Evolutionary conservation across 2,888 invertebrate species (phyloP), one percentile per base, ranked within the genome.

Genomic region (Drosophila ustulata): DNA sequence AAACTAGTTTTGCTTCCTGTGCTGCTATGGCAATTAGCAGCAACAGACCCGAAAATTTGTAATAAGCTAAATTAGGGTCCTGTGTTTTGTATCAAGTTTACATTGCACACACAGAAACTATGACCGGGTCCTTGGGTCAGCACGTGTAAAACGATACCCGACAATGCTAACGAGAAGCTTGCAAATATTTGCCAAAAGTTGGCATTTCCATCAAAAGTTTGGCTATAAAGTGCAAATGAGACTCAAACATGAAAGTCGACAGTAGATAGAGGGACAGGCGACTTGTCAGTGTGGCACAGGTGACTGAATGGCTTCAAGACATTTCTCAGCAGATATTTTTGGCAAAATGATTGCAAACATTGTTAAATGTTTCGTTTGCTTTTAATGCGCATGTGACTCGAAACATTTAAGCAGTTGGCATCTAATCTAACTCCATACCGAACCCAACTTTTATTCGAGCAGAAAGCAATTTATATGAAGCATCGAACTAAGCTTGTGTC

Each of bases 121-220:
- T 41, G 13, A 11, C n/a, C 37, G 37, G 37, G 37, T 37, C 13
- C 28, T 5, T 5, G 46, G 9, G 11, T 30, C 26, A 18, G 34
- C 25, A 13, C 55, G 26, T 52, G 75, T 66, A 79, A 79, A 50
- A 47, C 57, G 53, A 85, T 88, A 82, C 39, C 53, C 46, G 46
- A 55, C 47, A 73, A 75, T 50, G 49, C 68, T 61, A 64, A 75
- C 71, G 32, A 68, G 56, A 59, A 73, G 37, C 65, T 56, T 46
- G 62, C 73, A 73, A 79, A 86, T 82, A 88, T 88, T 82, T 82
- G 71, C 65, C 47, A 49, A 66, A 72, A 81, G 82, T 84, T 70
- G 56, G 59, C 78, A 50, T 78, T 61, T 58, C 34, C 64, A 77
- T 72, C 39, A 61, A 64, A 46, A 75, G 59, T 72, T 72, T 18